Evolutionary conservation across 2,113 vertebrate species (phyloP), one percentile per base, ranked within the genome.

Genomic region (Anser cygnoides): DNA sequence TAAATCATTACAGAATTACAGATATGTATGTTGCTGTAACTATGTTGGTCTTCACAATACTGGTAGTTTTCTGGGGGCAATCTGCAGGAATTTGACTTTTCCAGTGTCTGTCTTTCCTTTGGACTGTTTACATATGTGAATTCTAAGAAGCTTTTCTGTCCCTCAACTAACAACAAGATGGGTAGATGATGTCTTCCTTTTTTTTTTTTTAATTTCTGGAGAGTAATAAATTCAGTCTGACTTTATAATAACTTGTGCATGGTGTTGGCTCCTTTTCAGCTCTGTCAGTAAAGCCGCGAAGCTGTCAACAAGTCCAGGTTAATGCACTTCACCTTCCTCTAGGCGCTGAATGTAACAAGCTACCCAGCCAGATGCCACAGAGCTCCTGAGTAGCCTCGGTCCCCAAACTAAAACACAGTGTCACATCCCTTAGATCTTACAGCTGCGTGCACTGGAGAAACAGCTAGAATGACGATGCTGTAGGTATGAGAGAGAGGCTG

Each of bases 191-290:
- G 88, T 91, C 84, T 89, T 95, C 61, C 39, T 74, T 95, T 95
- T 97, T 88, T 96, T 37, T 14, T 37, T 84, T 97, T 94, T 96
- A 89, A 93, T 97, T 97, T 96, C 87, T 44, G 13, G 84, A 88
- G 83, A 90, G 54, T 80, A 97, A 94, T 97, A 97, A 98, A 98
- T 96, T 97, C 96, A 92, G 81, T 96, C 85, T 96, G 96, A 91
- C 95, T 97, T 97, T 97, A 67, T 97, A 95, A 88, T 88, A 78
- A 90, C 22, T 50, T 75, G 61, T 71, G 72, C 88, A 82, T 78
- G 90, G 90, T 93, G 75, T 86, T 95, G 94, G 93, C 68, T 97
- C 46, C 50, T 96, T 70, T 80, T 97, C 74, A 6, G 84, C 39
- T 59, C 16, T 31, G 13, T 74, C 39, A 46, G 43, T 22, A n/a